A percentile compares a stretch with the other conserved stretches of the same genome.
Evolutionary conservation across 2,888 invertebrate species (phyloP).

Genomic region (Pandemis heparana): DNA sequence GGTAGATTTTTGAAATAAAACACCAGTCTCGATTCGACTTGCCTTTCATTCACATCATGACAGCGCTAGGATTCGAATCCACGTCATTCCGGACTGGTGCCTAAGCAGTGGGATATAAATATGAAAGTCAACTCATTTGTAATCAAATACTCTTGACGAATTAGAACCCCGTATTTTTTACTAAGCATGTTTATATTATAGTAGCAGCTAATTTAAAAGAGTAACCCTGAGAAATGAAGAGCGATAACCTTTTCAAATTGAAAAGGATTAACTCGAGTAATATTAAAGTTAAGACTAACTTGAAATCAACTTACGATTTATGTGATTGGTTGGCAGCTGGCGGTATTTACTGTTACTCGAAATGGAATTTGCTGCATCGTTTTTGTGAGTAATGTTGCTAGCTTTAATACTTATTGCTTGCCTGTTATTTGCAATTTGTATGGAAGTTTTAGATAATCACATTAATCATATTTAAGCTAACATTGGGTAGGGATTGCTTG

Average conservation of each 20-base stretch:
- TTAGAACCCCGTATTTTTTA: too few relatives aligned
- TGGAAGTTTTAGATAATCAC: background rate
- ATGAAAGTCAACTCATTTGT: too few relatives aligned
- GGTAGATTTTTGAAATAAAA: too few relatives aligned
- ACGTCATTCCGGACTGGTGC: too few relatives aligned
- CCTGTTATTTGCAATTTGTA: conserved; percentile 7
- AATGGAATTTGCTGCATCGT: conserved; percentile 12
- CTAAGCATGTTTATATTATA: too few relatives aligned
- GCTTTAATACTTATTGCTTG: background rate
- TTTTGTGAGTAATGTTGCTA: conserved; percentile 2
- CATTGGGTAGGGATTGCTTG: background rate
- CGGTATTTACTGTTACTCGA: conserved; percentile 6
- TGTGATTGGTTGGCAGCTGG: conserved; percentile 6
- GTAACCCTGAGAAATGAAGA: background rate
- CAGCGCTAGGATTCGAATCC: too few relatives aligned
- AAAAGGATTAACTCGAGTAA: conserved; percentile 18
- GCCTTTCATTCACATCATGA: too few relatives aligned
- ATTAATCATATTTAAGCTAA: background rate
- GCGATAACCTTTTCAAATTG: background rate
- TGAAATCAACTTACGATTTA: conserved; percentile 19
- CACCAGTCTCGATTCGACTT: too few relatives aligned
- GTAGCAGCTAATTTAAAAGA: background rate
- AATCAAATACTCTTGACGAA: too few relatives aligned
- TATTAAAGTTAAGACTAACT: conserved; percentile 13
- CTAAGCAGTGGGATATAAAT: too few relatives aligned